Evolutionary conservation across 1,140 invertebrate genomes (phyloP), one percentile per base, ranked within the genome.

Genomic region (Bradysia coprophila): DNA sequence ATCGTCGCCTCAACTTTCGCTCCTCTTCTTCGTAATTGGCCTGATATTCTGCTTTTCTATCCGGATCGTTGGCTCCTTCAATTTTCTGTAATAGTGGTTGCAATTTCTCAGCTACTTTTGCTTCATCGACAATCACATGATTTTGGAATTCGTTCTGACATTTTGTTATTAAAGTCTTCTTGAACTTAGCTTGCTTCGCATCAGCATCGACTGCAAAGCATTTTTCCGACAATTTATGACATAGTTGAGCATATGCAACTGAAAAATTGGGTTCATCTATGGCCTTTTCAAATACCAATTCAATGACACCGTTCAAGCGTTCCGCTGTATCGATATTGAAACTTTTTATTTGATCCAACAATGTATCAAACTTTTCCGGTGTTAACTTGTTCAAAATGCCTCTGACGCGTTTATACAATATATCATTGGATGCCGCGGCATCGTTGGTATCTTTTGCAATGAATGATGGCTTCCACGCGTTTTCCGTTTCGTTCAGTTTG

Each of bases 351-450:
- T 87, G 81, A 18, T 74, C 69, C 2, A 91, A 66, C 21, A 95
- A 64, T 2, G 75, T 82, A 31, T 79, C 70, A 54, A 92, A 91
- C 54, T 94, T 93, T 56, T 95, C 82, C 1, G 91, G 91, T 1
- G 91, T 96, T 21, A 97, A 63, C 61, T 95, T 96, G 60, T 97
- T 96, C 3, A 97, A 62, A 40, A 95, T 85, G 54, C 85, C 82
- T 44, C 88, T 71, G 40, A 94, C 83, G 49, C 71, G 77, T 52
- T 83, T 87, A 48, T 85, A 78, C 40, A 95, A 58, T 20, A 78
- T 75, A 11, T 81, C 75, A 36, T 78, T 73, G 41, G 57, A 60
- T 4, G 63, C 46, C 28, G 47, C 54, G 15, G 66, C 64, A 36
- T 52, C 58, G 43, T 62, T 53, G 3, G 18, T 4, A 20, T 3